Evolutionary conservation across 2,888 invertebrate species (phyloP).

Genomic region (Phaedon cochleariae): DNA sequence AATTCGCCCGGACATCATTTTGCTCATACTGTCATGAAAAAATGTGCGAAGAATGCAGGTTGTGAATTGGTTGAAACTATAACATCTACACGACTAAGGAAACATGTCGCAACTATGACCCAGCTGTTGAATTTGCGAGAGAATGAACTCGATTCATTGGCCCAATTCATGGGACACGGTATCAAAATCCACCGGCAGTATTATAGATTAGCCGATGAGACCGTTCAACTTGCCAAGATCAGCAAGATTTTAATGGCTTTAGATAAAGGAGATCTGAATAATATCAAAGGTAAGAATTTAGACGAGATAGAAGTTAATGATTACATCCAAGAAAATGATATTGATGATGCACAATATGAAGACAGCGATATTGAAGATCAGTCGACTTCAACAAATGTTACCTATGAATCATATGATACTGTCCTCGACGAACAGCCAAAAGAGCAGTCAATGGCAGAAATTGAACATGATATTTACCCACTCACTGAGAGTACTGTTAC

Average conservation of each 20-base stretch:
- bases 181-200: constrained; percentile 19
- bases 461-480: too few relatives aligned
- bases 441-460: too few relatives aligned
- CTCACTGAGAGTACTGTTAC: too few relatives aligned
- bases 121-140: constrained; percentile 22
- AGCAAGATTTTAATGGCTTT: constrained; percentile 13
- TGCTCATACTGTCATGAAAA: not conserved
- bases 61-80: constrained; percentile 7
- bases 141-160: constrained; percentile 17
- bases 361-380: constrained; percentile 1
- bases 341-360: too few relatives aligned
- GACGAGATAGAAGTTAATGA: constrained; percentile 19
- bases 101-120: constrained; percentile 22
- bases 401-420: too few relatives aligned
- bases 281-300: constrained; percentile 24
- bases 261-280: constrained; percentile 10
- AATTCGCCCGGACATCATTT: not conserved
- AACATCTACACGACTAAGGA: constrained; percentile 19
- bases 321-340: constrained; percentile 4
- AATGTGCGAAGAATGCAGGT: constrained; percentile 2
- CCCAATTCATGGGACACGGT: constrained; percentile 25
- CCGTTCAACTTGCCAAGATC: constrained; percentile 16
- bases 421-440: too few relatives aligned
- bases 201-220: constrained; percentile 27
- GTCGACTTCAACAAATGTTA: too few relatives aligned